Base-by-base conservation (phyloP, 2,113 vertebrate genomes). In the Platichthys stellatus region DNA sequence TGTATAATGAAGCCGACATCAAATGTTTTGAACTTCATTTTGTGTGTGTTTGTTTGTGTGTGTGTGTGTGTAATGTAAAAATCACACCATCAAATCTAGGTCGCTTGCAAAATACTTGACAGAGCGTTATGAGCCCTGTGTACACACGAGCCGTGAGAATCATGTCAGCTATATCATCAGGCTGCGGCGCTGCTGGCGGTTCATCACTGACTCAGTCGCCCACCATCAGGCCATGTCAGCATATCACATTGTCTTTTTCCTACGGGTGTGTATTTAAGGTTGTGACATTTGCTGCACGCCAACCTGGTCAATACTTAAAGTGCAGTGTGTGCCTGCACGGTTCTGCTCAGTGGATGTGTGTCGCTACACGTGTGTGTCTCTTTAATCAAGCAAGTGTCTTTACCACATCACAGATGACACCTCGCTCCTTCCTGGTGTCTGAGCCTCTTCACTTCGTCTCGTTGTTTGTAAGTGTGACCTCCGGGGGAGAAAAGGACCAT, bases 391-490 rank as follows among this genome's bases (percentile, higher is more conserved):
- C 45, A 18, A 75, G 24, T 60, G 9, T 72, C 53, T 72, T 77
- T 5, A 51, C 79, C 81, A 81, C 85, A 87, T 84, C 87, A 83
- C 80, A 85, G 14, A 31, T 9, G 11, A 9, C 51, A 20, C 18
- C 49, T 51, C 49, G 18, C 43, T 61, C 26, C 57, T 26, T 45
- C 56, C 15, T 47, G 11, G 2, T 3, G 47, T 63, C 57, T 67
- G 21, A 15, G 17, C 56, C 45, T 80, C 54, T 68, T 76, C 24
- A 3, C 69, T 0, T 51, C 10, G 51, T 60, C 20, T 74, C 47
- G 61, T 74, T 69, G 60, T 71, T 84, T 79, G 76, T 23, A 8
- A 65, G 81, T 69, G 74, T 82, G 80, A 79, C 83, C 75, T 85
- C 59, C 72, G 31, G 62, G n/a, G 43, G 72, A 75, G 78, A 80